Evolutionary conservation across 1,140 invertebrate genomes (phyloP), one percentile per base, ranked within the genome.

Genomic region (Drosophila melanica): DNA sequence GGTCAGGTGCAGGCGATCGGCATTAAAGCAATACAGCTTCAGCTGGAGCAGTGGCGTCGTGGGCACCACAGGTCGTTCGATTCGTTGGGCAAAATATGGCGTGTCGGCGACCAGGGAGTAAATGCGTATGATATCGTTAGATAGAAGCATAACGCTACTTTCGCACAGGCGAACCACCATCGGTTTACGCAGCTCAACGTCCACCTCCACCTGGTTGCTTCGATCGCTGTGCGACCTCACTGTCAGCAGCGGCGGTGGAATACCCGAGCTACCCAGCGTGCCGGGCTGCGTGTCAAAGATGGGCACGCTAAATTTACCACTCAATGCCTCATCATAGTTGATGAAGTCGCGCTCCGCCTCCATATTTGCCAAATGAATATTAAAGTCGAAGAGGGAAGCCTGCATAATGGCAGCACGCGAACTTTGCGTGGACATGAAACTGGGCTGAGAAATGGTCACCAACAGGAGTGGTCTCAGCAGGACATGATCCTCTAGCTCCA

Each of bases 1-100:
- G 7, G 81, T 92, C 10, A 94, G 10, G 63, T 93, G 92, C 4
- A 95, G 39, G 57, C 93, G 75, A 72, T 92, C 84, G 6, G 87
- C 85, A 30, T 85, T 80, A 18, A 78, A 77, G 33, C 85, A 90
- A 4, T 78, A 63, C 8, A 62, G 47, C 48, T 89, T 81, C 16
- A 92, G 59, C 18, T 84, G 82, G 0, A 44, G 67, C 30, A 92
- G 45, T 16, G 81, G 90, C 0, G 86, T 78, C 0, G 75, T 58
- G 1, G 75, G 73, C 7, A 69, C 66, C 6, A 92, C 74, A 0
- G 82, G 63, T 23, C 60, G 59, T 33, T 84, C 64, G 10, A 48
- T 62, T 35, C 77, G 79, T 4, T 62, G 51, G 2, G 71, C 42
- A 12, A 90, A 82, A 20, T 81, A 90, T 0, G 90, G 79, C 12